Base-by-base conservation (phyloP, 2,113 vertebrate species). In the Zosterops japonicus region DNA sequence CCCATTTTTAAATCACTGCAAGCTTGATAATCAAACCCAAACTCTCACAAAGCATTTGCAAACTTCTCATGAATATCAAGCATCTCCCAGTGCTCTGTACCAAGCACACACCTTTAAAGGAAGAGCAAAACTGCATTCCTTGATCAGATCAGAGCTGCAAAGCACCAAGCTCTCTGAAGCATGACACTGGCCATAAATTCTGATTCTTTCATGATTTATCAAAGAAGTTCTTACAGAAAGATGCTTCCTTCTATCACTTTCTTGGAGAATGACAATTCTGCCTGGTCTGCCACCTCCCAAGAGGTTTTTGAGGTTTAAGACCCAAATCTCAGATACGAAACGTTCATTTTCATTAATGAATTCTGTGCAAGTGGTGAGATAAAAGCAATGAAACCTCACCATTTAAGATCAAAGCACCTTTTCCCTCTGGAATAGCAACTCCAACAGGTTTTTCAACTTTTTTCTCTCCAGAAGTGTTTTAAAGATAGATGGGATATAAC, bases 361-460 rank as follows among this genome's bases (percentile, higher is more conserved):
- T 31, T 64, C 93, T 65, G 9, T 33, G n/a, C 69, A 29, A 87
- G 53, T 46, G 53, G 44, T 0, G 9, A 93, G 84, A 82, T 16
- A 2, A 87, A 90, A 92, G 91, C 41, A 21, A 79, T 69, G 28
- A 93, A 93, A 46, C 61, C 46, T 87, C 78, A n/a, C 56, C 52
- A 68, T 46, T 71, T 71, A 72, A 91, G 82, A 95, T 90, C 78
- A 96, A 94, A 91, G 82, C 39, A 77, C 11, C 28, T 35, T 12
- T 68, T 55, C 46, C 74, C 67, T 84, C 87, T 69, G 74, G 87
- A 96, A 89, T 1, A 94, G 89, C 89, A 81, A 87, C 69, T 87
- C 84, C 74, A 96, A 91, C 89, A 93, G 87, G 91, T 94, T 93
- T 94, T 92, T 78, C 89, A 69, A 72, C 82, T 83, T 57, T 94